Conservation (phyloP, 1,140 invertebrate genomes). For the Aphaenogaster rudis region DNA sequence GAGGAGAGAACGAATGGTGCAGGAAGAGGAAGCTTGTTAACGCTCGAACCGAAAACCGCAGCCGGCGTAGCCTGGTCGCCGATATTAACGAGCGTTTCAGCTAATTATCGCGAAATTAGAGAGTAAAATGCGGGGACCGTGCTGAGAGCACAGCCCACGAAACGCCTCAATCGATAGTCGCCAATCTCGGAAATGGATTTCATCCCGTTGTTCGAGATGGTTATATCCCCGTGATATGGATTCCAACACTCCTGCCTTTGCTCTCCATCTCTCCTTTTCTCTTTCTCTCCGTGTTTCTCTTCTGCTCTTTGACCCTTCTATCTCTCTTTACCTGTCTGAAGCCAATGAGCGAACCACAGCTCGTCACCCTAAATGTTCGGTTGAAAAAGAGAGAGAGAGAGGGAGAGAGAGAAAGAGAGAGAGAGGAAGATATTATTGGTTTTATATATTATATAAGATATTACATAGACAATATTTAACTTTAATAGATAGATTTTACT, state of each 20-base stretch:
- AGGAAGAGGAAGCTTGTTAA: conserved; percentile 58
- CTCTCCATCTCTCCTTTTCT: not conserved
- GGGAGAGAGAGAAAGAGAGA: not conserved
- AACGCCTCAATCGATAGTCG: conserved; percentile 56
- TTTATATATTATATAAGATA: conserved; percentile 29
- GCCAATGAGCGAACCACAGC: conserved; percentile 10
- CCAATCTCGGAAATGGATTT: conserved; percentile 69
- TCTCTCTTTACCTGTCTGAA: conserved; percentile 27
- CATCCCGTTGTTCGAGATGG: conserved; percentile 53
- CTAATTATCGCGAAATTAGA: conserved; percentile 62
- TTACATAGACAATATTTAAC: conserved; percentile 44
- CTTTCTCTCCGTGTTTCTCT: not conserved
- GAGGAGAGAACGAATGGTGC: conserved; percentile 10
- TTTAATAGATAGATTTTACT: conserved; percentile 4
- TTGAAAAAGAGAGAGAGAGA: not conserved
- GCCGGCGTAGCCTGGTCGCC: conserved; percentile 18
- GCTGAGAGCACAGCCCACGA: not conserved
- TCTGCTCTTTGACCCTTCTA: not conserved
- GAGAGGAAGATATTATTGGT: conserved; percentile 35
- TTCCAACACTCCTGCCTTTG: conserved; percentile 38
- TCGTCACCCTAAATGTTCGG: conserved; percentile 38
- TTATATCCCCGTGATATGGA: conserved; percentile 34
- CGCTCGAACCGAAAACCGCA: conserved; percentile 45
- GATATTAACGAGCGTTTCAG: conserved; percentile 62
- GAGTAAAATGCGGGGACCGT: conserved; percentile 38